Evolutionary conservation across 2,797 vertebrate genomes (phyloP).

Genomic region (Smutsia temminckii): DNA sequence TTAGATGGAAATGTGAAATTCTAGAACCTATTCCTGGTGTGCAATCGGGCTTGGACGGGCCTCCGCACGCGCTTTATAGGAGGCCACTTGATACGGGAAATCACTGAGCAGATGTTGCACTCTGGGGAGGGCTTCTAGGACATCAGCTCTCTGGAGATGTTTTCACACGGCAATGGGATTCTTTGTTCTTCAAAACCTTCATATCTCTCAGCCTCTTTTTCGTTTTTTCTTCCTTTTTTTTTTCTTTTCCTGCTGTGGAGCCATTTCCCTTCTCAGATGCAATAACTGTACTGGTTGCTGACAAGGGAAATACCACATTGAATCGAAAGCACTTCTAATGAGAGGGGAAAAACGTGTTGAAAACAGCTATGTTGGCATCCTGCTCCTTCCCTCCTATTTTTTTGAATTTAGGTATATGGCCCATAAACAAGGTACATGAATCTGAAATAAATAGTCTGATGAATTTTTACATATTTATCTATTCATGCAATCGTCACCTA

Average conservation of each 20-base stretch:
- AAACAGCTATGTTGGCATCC: not conserved
- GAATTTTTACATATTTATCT: not conserved
- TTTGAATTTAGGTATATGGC: not conserved
- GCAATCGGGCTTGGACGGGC: accelerated
- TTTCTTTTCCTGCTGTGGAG: not conserved
- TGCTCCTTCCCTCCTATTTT: not conserved
- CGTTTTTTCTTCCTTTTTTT: not conserved
- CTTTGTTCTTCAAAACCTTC: slow-evolving; percentile 17
- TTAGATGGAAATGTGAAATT: slow-evolving; percentile 52
- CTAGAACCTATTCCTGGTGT: not conserved
- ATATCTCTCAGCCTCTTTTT: not conserved
- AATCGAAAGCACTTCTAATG: not conserved
- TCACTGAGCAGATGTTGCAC: not conserved
- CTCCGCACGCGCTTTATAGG: not conserved
- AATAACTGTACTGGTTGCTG: not conserved
- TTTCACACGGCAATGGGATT: slow-evolving; percentile 32
- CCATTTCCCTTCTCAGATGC: slow-evolving; percentile 18
- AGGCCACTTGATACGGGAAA: not conserved
- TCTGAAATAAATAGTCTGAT: not conserved
- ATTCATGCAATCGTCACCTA: not conserved
- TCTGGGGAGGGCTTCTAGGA: slow-evolving; percentile 2
- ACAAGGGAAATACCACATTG: slow-evolving; percentile 33
- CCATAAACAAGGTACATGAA: not conserved
- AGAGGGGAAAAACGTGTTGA: not conserved
- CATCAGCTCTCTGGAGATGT: not conserved